Evolutionary conservation across 2,888 invertebrate species (phyloP), one percentile per base, ranked within the genome.

Genomic region (Uropetala carovei): DNA sequence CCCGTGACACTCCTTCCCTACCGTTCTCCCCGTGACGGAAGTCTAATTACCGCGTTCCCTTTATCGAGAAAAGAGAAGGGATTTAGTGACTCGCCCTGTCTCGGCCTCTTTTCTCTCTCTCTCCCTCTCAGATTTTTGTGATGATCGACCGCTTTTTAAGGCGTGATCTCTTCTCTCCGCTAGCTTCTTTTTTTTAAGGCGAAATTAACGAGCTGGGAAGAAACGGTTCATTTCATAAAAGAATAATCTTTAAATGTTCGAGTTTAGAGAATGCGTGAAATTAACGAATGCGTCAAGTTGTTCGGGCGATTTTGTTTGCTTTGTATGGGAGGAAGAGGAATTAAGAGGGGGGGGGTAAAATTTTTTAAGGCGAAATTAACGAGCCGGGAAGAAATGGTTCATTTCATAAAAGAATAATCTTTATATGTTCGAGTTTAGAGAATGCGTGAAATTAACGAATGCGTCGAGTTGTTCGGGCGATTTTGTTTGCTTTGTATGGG

Each of bases 41-140:
- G 89, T 89, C 89, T 89, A 89, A 89, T 89, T 89, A 89, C 30
- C 64, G 89, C 86, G 60, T 56, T 60, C 22, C 22, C 86, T 59
- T 86, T 27, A 59, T 22, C 59, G 86, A 59, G 59, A 75, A 75
- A 75, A 75, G 27, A 27, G 27, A 27, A 75, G 75, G n/a, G 75
- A 75, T 75, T 75, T 27, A 75, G 75, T 75, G 75, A 75, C 75
- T 75, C 68, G 18, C 75, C 75, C 75, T 22, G 7, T n/a, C 18
- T 14, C 68, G 22, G 18, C 22, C 68, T 68, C n/a, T n/a, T n/a
- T n/a, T n/a, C n/a, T n/a, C n/a, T n/a, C 22, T 75, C 75, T 75
- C 75, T 43, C 22, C 27, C 75, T 75, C 75, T 75, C 75, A 27
- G 75, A 75, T 75, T 75, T 75, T 13, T 13, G 75, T 75, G 75